A percentile compares a stretch with the other conserved stretches of the same genome.
Evolutionary conservation across 1,140 invertebrate species (phyloP).

Genomic region (Pseudomyrmex cubaensis): DNA sequence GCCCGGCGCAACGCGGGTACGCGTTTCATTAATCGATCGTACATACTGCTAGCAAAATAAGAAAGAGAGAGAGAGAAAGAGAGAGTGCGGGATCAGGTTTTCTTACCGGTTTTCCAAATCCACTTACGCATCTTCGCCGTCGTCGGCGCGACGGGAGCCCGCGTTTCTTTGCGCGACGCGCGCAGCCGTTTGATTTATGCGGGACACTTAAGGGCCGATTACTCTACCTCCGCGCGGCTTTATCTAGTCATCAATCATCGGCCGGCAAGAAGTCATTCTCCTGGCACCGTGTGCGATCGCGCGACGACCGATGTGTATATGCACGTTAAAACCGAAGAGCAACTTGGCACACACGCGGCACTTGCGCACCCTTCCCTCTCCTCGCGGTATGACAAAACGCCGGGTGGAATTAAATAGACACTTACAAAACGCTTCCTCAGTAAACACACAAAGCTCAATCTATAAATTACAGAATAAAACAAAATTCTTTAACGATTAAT

Average conservation of each 20-base stretch:
- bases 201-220: slow-evolving; percentile 70
- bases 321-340: background rate
- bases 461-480: no score
- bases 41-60: background rate
- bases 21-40: slow-evolving; percentile 38
- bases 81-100: slow-evolving; percentile 63
- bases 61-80: background rate
- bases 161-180: slow-evolving; percentile 63
- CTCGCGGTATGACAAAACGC: slow-evolving; percentile 6
- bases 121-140: slow-evolving; percentile 69
- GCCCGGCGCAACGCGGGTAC: background rate
- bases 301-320: background rate
- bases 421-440: slow-evolving; percentile 26
- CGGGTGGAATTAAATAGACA: slow-evolving; percentile 24
- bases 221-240: slow-evolving; percentile 68
- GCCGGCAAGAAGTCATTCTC: slow-evolving; percentile 32
- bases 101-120: slow-evolving; percentile 74
- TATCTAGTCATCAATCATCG: slow-evolving; percentile 71
- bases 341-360: background rate
- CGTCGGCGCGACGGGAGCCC: slow-evolving; percentile 57
- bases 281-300: slow-evolving; percentile 26
- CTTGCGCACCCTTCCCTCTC: background rate
- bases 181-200: slow-evolving; percentile 71
- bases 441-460: background rate
- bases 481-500: no score